Percentiles rank a stretch among this genome's conserved stretches.
These are phyloP conservation scores for Omphaloscelis lunosa DNA, from an alignment of 2,888 invertebrate species.

Conservation along the genomic window DNA sequence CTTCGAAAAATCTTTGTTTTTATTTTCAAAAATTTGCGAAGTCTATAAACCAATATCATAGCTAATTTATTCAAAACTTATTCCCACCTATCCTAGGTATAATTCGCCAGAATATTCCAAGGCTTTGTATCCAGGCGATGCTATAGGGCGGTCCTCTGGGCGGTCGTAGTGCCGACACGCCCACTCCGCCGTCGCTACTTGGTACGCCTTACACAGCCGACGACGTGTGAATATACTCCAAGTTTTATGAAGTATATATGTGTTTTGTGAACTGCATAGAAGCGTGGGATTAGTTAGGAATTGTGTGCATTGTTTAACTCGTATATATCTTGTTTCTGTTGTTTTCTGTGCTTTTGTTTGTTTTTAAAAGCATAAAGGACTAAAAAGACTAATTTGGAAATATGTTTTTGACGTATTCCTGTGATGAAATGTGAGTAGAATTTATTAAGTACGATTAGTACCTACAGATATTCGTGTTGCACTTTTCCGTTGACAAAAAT, in stretches of 20 bases:
- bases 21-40: background rate
- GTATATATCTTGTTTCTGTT: background rate
- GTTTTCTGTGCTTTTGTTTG: background rate
- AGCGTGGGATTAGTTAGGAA: slow-evolving; percentile 35
- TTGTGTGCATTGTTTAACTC: slow-evolving; percentile 39
- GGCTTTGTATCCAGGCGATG: slow-evolving; percentile 71
- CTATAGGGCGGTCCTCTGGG: slow-evolving; percentile 83
- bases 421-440: background rate
- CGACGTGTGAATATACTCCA: slow-evolving; percentile 59
- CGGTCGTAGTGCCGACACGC: slow-evolving; percentile 83
- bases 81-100: slow-evolving; percentile 54
- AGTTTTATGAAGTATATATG: slow-evolving; percentile 68
- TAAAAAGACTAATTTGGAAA: background rate
- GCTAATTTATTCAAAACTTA: slow-evolving; percentile 47
- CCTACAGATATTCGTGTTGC: background rate
- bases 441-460: background rate
- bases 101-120: slow-evolving; percentile 65
- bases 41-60: slow-evolving; percentile 13
- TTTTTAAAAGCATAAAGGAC: background rate
- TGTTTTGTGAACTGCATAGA: slow-evolving; percentile 53
- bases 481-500: background rate
- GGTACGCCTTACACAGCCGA: slow-evolving; percentile 51
- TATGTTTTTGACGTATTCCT: background rate
- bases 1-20: background rate
- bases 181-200: slow-evolving; percentile 78